Conservation (phyloP, 2,888 invertebrate genomes). For the Heliconius cydno region DNA sequence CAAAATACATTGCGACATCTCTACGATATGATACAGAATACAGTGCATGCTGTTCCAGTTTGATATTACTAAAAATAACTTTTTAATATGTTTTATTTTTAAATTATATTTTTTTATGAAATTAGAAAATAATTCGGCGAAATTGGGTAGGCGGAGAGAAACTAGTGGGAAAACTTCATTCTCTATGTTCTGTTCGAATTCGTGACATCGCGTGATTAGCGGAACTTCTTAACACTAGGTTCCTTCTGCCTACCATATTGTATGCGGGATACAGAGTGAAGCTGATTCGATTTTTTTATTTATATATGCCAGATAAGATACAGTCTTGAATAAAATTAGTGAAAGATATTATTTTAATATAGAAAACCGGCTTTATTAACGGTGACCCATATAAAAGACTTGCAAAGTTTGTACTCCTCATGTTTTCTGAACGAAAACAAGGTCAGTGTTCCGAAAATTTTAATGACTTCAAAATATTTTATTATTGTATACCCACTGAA, state of each 20-base stretch:
- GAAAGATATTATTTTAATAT: constrained; percentile 11
- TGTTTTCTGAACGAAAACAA: constrained; percentile 14
- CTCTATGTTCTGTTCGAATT: too few species aligned
- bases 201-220: too few species aligned
- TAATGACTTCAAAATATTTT: constrained; percentile 13
- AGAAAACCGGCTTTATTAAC: constrained; percentile 14
- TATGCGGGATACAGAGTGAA: too few species aligned
- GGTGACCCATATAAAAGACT: constrained; percentile 17
- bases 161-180: too few species aligned
- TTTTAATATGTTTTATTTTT: not conserved
- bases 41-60: not conserved
- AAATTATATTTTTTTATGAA: too few species aligned
- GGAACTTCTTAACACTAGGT: too few species aligned
- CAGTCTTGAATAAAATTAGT: not conserved
- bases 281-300: too few species aligned
- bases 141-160: too few species aligned
- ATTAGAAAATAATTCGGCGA: too few species aligned
- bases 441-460: constrained; percentile 22
- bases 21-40: not conserved
- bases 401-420: constrained; percentile 11
- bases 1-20: not conserved
- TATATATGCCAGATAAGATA: not conserved
- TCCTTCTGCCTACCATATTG: too few species aligned
- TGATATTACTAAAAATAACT: not conserved
- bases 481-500: not conserved